Base-by-base conservation (phyloP, 1,140 invertebrate genomes). In the Tetraneura akinire region DNA sequence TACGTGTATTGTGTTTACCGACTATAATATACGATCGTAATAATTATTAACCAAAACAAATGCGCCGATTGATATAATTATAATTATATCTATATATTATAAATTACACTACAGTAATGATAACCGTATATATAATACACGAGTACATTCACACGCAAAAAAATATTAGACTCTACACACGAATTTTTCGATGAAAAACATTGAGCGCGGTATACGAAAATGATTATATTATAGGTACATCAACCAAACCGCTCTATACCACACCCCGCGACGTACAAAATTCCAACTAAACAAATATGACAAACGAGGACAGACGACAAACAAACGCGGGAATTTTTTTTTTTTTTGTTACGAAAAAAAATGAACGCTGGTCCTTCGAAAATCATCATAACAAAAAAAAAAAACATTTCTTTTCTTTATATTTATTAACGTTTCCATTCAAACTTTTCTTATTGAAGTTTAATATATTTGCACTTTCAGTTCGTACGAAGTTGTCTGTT, bases 351-450 rank as follows among this genome's bases (percentile, higher is more conserved):
- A 47, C 10, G n/a, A 23, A 57, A 26, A 53, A 53, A 11, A 53
- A 53, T 26, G 21, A 26, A 10, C 60, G 37, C 66, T 13, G 37
- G 37, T 45, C 32, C n/a, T 68, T n/a, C 62, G 32, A 64, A 64
- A 64, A 68, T 21, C 42, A 21, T 62, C 60, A 32, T 21, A 68
- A 68, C 37, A 47, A 10, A 37, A 8, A 47, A 10, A 37, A 8
- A 68, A 29, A 51, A 71, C 16, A 49, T 70, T 49, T 49, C 26
- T 16, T 14, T 47, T 23, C 47, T 29, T 71, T 29, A 29, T 71
- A 71, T 71, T 71, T 71, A 68, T 68, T 47, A 68, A 21, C 21
- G 37, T 71, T 49, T 51, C 47, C 51, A 70, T 70, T 70, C 66
- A 70, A 71, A 71, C 68, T 51, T 51, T 51, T 51, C 23, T 23